Evolutionary conservation across 2,797 vertebrate species (phyloP), one percentile per base, ranked within the genome.

Genomic region (Megalops cyprinoides): DNA sequence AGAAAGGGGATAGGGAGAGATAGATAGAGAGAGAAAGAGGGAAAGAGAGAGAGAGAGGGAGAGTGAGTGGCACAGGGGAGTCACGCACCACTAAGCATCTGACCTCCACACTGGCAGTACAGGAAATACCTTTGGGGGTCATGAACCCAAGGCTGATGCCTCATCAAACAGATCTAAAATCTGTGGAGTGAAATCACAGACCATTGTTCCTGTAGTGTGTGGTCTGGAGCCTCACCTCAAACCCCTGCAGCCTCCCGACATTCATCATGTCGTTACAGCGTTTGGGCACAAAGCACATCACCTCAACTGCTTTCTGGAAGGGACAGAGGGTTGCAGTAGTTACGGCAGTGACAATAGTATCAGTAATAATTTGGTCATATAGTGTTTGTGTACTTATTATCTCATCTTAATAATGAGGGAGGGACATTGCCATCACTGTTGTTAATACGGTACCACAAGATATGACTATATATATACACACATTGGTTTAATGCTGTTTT

Each of bases 261-360:
- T 97, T 97, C 97, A 98, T 98, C 97, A 98, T 98, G 90, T 98
- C 97, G 69, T 98, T 96, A 87, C 97, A 98, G 77, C 95, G 96
- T 87, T 97, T 97, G 85, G 97, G 97, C 86, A 98, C 97, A 75
- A 98, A 96, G 90, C 97, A 97, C 97, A 97, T 98, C 85, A 98
- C 97, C 84, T 97, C 96, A 79, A 97, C 96, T 4, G 97, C 97
- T 95, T 92, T 96, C 97, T 98, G 92, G 81, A 51, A 82, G 60
- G 84, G 74, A 84, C 78, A 48, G 51, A 5, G 9, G 31, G 28
- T n/a, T n/a, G n/a, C n/a, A n/a, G n/a, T n/a, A n/a, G n/a, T n/a
- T n/a, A n/a, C n/a, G n/a, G n/a, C n/a, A n/a, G n/a, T n/a, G n/a
- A n/a, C n/a, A n/a, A n/a, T n/a, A n/a, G n/a, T n/a, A n/a, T n/a